Evolutionary conservation across 2,113 vertebrate genomes (phyloP).

Genomic region (Bolborhynchus lineola): DNA sequence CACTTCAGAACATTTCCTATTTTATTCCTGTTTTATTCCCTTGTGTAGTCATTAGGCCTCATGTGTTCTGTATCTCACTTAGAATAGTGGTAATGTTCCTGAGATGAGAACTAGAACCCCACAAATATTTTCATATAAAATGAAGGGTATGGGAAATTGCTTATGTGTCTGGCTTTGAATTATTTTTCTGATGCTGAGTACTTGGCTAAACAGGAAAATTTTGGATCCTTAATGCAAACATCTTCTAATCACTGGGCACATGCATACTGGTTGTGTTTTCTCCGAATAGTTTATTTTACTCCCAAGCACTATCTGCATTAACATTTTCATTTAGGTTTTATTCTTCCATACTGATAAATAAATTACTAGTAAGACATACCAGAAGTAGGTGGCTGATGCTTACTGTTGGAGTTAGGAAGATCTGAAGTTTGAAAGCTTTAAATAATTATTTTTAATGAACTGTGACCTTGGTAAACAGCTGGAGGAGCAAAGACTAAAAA

Average conservation of each 20-base stretch:
- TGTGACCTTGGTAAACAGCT: background rate
- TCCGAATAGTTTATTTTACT: background rate
- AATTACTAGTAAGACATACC: background rate
- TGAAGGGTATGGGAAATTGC: background rate
- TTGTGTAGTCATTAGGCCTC: background rate
- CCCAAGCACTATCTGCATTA: background rate
- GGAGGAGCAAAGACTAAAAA: background rate
- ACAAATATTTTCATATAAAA: background rate
- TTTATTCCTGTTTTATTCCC: background rate
- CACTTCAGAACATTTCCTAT: constrained; percentile 2
- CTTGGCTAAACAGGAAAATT: background rate
- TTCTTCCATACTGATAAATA: background rate
- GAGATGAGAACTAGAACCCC: background rate
- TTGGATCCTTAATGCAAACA: background rate
- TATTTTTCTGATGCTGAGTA: background rate
- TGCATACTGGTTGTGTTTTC: background rate
- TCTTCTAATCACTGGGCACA: background rate
- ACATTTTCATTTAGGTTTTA: background rate
- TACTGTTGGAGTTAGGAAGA: background rate
- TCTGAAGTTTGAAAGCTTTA: background rate
- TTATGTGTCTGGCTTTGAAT: background rate
- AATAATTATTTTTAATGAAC: background rate
- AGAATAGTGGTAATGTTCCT: background rate
- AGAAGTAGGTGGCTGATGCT: background rate
- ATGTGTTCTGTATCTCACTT: background rate